These are phyloP conservation scores for Onthophagus sagittarius DNA, from an alignment of 2,888 invertebrate species.

Conservation along the genomic window DNA sequence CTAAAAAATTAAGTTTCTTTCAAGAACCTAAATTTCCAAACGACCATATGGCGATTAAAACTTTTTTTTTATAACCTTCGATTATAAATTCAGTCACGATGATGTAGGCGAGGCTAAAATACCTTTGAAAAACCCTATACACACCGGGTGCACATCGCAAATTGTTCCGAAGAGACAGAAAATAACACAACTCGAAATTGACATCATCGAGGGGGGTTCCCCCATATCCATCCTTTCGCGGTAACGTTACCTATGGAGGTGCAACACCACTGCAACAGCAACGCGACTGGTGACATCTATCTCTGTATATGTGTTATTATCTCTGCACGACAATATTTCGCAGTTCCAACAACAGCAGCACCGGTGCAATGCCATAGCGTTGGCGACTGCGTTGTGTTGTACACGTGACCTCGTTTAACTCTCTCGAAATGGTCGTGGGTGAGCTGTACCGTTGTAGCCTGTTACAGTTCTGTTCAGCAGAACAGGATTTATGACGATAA, in stretches of 20 bases:
- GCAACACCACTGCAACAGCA: background rate
- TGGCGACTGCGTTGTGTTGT: background rate
- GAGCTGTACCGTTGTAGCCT: background rate
- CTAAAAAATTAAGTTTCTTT: background rate
- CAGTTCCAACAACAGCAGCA: background rate
- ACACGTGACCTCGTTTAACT: background rate
- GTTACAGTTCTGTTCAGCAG: background rate
- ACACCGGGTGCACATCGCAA: background rate
- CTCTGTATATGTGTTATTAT: background rate
- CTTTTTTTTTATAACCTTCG: background rate
- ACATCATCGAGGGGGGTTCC: background rate
- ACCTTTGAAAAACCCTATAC: background rate
- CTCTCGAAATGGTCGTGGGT: background rate
- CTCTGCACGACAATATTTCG: background rate
- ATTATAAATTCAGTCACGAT: background rate
- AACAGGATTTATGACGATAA: background rate
- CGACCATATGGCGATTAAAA: background rate
- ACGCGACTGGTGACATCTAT: background rate
- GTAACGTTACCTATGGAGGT: background rate
- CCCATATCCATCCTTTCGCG: background rate
- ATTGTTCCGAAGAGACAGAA: background rate
- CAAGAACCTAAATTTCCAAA: background rate
- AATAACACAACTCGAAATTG: background rate
- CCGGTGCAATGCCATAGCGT: background rate
- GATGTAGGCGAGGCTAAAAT: background rate